These are phyloP conservation scores for Spea hammondii DNA, from an alignment of 2,797 vertebrate species.

Conservation along the genomic window DNA sequence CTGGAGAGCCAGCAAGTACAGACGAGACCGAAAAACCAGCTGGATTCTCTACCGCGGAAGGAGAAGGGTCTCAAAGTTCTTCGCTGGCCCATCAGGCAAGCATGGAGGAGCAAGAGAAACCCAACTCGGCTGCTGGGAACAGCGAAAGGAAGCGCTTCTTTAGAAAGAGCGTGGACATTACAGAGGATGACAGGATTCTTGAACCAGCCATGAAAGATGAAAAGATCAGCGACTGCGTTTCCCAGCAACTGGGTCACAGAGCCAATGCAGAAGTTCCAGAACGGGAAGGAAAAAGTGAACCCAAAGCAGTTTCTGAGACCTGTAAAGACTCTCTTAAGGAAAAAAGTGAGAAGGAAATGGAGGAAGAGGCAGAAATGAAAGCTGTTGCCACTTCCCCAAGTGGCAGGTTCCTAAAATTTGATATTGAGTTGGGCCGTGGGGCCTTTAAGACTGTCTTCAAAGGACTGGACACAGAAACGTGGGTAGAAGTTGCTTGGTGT, in stretches of 20 bases:
- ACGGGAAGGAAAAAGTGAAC: conserved; percentile 59
- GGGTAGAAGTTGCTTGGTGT: conserved; percentile 96
- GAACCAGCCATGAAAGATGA: conserved; percentile 58
- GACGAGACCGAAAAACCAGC: conserved; percentile 88
- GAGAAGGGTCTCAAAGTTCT: conserved; percentile 45
- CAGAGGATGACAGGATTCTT: conserved; percentile 73
- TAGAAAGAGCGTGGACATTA: conserved; percentile 79
- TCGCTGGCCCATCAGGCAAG: conserved; percentile 56
- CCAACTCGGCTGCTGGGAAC: conserved; percentile 60
- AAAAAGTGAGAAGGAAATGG: conserved; percentile 82
- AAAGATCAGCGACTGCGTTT: conserved; percentile 44
- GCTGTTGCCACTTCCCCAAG: conserved; percentile 89
- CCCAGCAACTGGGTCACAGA: conserved; percentile 51
- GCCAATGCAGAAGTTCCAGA: conserved; percentile 47
- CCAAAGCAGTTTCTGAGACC: conserved; percentile 59
- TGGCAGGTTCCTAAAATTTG: conserved; percentile 91
- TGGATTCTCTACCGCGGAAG: conserved; percentile 71
- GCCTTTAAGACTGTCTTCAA: conserved; percentile 96
- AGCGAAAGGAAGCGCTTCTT: conserved; percentile 82
- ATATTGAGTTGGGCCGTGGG: conserved; percentile 89
- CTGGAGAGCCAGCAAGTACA: conserved; percentile 84
- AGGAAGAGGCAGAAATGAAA: conserved; percentile 93
- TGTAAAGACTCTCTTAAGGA: conserved; percentile 67
- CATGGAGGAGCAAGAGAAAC: conserved; percentile 53
- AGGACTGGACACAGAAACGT: conserved; percentile 91